Conservation (phyloP, 2,113 vertebrate genomes). For the Rhynchopsitta pachyrhyncha region DNA sequence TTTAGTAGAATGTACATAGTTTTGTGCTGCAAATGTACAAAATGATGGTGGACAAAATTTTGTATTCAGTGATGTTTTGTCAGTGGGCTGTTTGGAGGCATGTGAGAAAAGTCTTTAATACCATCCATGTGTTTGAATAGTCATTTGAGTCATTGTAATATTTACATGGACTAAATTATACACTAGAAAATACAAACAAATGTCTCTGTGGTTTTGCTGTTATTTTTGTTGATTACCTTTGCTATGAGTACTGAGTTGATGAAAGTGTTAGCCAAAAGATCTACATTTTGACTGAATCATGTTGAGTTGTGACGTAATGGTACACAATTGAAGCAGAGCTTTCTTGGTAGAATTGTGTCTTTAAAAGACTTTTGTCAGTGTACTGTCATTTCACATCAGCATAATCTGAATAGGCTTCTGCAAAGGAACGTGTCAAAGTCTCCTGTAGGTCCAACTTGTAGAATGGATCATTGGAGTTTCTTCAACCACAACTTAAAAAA, state of each 20-base stretch:
- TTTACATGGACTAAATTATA: not conserved
- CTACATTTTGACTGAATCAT: not conserved
- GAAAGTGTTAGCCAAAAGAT: not conserved
- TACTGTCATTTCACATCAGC: not conserved
- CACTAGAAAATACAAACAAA: not conserved
- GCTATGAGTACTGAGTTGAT: rapidly evolving
- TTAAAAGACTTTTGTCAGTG: not conserved
- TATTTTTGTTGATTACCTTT: not conserved
- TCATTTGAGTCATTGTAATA: not conserved
- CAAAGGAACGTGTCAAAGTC: not conserved
- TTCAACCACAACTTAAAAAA: not conserved
- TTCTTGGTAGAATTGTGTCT: not conserved
- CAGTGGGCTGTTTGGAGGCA: not conserved
- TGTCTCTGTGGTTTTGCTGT: not conserved
- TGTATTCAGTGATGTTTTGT: not conserved
- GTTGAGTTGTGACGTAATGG: not conserved
- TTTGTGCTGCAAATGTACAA: not conserved
- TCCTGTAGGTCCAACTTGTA: not conserved
- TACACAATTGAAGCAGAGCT: not conserved
- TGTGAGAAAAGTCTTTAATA: not conserved
- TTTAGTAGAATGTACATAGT: not conserved
- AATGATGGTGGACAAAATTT: not conserved
- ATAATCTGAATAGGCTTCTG: not conserved
- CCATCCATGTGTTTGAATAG: not conserved
- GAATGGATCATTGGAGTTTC: not conserved